Base-by-base conservation (phyloP, 1,140 invertebrate genomes). In the Danaus plexippus region DNA sequence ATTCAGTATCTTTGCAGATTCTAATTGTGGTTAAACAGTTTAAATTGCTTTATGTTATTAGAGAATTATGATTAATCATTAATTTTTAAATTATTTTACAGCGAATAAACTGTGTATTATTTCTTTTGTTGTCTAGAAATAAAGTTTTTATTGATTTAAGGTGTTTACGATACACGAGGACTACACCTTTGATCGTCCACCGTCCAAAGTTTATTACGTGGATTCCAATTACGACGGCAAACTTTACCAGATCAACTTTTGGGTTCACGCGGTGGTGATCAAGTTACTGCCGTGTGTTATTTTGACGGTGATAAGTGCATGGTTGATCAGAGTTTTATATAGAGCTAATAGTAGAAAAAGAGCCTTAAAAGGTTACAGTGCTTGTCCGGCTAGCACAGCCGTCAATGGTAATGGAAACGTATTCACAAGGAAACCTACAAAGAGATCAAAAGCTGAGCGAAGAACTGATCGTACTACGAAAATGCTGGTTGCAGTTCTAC, bases 401-500 rank as follows among this genome's bases (percentile, higher is more conserved):
- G 73, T 76, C n/a, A 80, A 75, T 69, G 72, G 73, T 12, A 83
- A 82, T 52, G 77, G 80, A 1, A 86, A 83, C 59, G 61, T 86
- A 0, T 82, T 86, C 22, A 80, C 76, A 4, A 71, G 77, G 43
- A 79, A 80, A 48, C 71, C 80, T 1, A 82, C 79, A 6, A 87
- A 88, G 51, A 75, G 88, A 5, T 89, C 89, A 0, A 92, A 92
- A 67, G 90, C 90, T 12, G 92, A 93, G 69, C 85, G 90, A 11
- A 85, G 93, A 49, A 92, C 93, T 0, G 94, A 97, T 76, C 88
- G 94, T 43, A 98, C 97, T 0, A 98, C 96, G 0, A 91, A 92
- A 56, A 97, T 98, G 92, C 88, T 98, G 11, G 89, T 98, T 1
- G 95, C 95, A 0, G 93, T 98, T 0, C 88, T 98, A 1, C 80